phyloP scores from a whole-genome alignment of 2,888 invertebrate species.

The Campoplex capitator region DNA sequence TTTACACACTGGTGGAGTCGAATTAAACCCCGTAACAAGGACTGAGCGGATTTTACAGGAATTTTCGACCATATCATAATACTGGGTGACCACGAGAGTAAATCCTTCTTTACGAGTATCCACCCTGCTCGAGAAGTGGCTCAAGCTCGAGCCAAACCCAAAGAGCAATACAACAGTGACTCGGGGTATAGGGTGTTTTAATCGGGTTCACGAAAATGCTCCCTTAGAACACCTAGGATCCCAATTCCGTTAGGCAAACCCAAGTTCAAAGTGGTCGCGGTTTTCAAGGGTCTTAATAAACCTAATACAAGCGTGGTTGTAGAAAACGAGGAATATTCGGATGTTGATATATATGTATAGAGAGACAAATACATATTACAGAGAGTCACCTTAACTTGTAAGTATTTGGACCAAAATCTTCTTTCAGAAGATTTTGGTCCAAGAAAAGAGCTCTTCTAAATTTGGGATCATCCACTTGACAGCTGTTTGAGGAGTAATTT shows the following conservation, averaged over 20 bases:
- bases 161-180: slow-evolving; percentile 42
- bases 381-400: neutral
- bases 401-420: neutral
- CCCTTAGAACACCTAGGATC: neutral
- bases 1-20: neutral
- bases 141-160: slow-evolving; percentile 55
- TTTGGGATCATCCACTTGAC: neutral
- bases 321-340: neutral
- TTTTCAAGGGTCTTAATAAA: slow-evolving; percentile 45
- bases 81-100: slow-evolving; percentile 49
- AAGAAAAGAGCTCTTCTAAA: neutral
- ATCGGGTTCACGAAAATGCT: slow-evolving; percentile 29
- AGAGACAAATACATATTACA: too few relatives aligned
- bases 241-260: slow-evolving; percentile 18
- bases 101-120: slow-evolving; percentile 58
- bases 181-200: slow-evolving; percentile 11
- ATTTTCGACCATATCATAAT: slow-evolving; percentile 56
- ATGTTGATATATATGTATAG: neutral
- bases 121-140: neutral
- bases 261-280: slow-evolving; percentile 19
- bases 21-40: slow-evolving; percentile 25
- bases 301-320: neutral
- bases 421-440: too few relatives aligned
- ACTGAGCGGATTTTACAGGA: slow-evolving; percentile 9
- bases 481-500: neutral